Evolutionary conservation across 2,888 invertebrate species (phyloP), one percentile per base, ranked within the genome.

Genomic region (Dexiosoma caninum): DNA sequence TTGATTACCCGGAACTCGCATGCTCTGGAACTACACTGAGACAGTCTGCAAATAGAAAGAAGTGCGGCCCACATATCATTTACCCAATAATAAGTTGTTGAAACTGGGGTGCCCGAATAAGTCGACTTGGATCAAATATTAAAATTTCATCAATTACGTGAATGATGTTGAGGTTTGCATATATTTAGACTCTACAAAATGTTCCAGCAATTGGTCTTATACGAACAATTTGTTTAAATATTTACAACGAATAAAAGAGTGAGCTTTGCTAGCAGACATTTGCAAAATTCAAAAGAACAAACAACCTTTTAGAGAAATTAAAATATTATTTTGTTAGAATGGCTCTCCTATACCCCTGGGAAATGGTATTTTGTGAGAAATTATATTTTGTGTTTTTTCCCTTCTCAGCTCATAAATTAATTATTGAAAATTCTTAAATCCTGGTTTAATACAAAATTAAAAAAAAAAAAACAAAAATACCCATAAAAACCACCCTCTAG

Each of bases 371-470:
- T 70, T 4, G 21, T 19, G 49, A 12, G 19, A 66, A 49, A 37
- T 62, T 53, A n/a, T n/a, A n/a, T n/a, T n/a, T n/a, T n/a, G n/a
- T n/a, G n/a, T n/a, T n/a, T n/a, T n/a, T n/a, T n/a, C n/a, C 27
- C n/a, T 80, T 80, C 77, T 51, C 81, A 81, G 44, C 67, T 59
- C 72, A 77, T 77, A 81, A 81, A 81, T 77, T 59, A 44, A 66
- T 37, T 37, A 62, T 37, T 14, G 51, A 53, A 81, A 72, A 64
- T 60, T 27, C n/a, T 30, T 40, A 64, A 80, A 77, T 77, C 81
- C 77, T 64, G 30, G 64, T 77, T 55, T 77, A 77, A 77, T 69
- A 64, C 64, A 59, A 67, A 64, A 71, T 78, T 66, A 70, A 42
- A 19, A 40, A 51, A 67, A 40, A 51, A 67, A 77, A 67, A 72